Conservation (phyloP, 2,888 invertebrate species). For the Cephus pulcher region DNA sequence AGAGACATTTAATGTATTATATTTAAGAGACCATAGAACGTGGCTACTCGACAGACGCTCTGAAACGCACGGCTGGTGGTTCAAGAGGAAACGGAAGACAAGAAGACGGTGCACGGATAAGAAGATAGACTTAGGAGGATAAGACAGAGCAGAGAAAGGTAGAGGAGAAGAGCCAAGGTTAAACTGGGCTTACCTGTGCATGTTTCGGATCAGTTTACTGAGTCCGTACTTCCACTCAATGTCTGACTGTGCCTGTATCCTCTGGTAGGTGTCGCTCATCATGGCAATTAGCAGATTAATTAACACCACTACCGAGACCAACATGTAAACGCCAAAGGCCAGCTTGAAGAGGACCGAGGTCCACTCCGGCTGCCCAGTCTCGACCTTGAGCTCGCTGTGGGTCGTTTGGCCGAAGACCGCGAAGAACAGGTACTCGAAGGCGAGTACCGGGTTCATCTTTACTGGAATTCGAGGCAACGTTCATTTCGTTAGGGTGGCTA, state of each 20-base stretch:
- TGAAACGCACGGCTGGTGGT: not conserved
- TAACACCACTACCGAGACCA: conserved; percentile 97
- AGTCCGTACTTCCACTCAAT: conserved; percentile 85
- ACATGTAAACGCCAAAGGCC: conserved; percentile 96
- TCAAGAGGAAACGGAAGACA: not conserved
- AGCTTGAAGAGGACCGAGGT: conserved; percentile 89
- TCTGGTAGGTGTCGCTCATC: conserved; percentile 99
- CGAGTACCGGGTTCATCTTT: conserved; percentile 88
- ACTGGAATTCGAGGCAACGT: conserved; percentile 70
- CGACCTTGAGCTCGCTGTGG: conserved; percentile 84
- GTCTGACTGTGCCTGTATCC: conserved; percentile 93
- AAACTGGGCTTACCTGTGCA: conserved; percentile 71
- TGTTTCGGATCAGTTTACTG: conserved; percentile 80
- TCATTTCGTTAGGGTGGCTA: conserved; percentile 28
- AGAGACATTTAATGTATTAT: not conserved
- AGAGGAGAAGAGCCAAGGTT: not conserved
- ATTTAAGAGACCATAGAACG: not conserved
- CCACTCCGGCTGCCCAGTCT: conserved; percentile 81
- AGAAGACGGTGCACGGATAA: not conserved
- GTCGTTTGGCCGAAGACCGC: conserved; percentile 96
- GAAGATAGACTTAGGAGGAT: not conserved
- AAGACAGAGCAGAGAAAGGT: not conserved
- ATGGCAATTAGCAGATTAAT: conserved; percentile 99
- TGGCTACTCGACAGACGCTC: not conserved
- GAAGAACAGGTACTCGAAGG: conserved; percentile 98